Conservation (phyloP, 2,888 invertebrate genomes). For the Leptinotarsa tumamoca region DNA sequence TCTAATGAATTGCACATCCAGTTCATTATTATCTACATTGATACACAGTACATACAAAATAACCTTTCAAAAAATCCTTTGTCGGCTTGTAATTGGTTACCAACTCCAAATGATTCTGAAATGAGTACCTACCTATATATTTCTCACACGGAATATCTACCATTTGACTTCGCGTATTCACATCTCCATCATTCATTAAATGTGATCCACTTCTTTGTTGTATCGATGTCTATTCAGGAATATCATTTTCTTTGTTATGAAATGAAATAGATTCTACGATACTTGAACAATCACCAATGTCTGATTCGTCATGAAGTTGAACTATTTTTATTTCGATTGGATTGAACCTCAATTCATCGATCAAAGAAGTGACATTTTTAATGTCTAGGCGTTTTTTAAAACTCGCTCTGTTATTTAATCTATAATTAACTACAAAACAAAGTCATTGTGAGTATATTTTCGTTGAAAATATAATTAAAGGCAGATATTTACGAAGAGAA, state of each 20-base stretch:
- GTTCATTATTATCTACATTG: constrained; percentile 51
- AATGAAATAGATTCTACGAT: neutral
- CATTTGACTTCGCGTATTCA: constrained; percentile 4
- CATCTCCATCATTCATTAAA: constrained; percentile 3
- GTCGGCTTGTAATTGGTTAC: constrained; percentile 56
- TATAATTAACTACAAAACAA: no score
- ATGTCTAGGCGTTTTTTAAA: no score
- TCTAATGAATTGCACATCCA: constrained; percentile 56
- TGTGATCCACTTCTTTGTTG: constrained; percentile 5
- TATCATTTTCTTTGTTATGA: neutral
- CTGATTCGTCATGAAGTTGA: neutral
- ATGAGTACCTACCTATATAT: neutral
- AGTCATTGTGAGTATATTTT: no score
- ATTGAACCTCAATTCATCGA: no score
- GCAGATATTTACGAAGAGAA: no score
- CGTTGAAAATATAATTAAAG: no score
- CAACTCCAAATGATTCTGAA: constrained; percentile 35
- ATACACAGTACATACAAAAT: constrained; percentile 51
- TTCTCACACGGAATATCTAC: neutral
- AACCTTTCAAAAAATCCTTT: constrained; percentile 53
- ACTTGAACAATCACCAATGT: neutral
- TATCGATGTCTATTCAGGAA: constrained; percentile 1
- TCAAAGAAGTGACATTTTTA: no score
- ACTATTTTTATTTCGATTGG: no score
- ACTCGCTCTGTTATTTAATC: no score